Percentiles rank a stretch among this genome's conserved stretches.
Conservation (phyloP, 2,113 vertebrate genomes). For the Lichenostomus cassidix region DNA sequence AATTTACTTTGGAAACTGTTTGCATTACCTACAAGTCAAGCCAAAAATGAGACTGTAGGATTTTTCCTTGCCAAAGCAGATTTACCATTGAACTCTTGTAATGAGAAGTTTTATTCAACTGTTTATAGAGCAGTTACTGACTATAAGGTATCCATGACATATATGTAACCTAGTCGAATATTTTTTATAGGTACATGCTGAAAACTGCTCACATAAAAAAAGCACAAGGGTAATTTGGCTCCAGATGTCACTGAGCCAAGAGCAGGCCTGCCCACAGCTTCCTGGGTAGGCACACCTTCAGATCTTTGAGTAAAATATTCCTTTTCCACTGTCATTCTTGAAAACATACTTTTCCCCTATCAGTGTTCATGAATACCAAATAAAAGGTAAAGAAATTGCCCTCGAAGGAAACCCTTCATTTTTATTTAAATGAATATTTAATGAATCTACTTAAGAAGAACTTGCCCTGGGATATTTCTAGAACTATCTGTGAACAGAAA, state of each 20-base stretch:
- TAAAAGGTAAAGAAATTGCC: constrained; percentile 24
- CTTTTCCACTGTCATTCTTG: neutral
- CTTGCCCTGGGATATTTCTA: constrained; percentile 19
- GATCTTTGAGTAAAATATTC: neutral
- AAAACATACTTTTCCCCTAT: neutral
- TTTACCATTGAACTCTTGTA: neutral
- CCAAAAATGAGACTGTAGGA: neutral
- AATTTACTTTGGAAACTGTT: neutral
- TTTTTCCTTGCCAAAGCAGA: neutral
- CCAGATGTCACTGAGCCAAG: neutral
- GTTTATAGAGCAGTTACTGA: neutral
- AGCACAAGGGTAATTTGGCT: neutral
- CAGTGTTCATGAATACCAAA: neutral
- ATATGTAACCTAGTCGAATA: neutral
- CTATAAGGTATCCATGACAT: neutral
- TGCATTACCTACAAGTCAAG: neutral
- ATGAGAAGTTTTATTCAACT: neutral
- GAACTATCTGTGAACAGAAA: constrained; percentile 8
- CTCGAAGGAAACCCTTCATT: constrained; percentile 5
- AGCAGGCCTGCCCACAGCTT: neutral
- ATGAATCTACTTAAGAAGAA: constrained; percentile 37
- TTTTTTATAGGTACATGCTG: neutral
- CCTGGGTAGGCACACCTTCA: neutral
- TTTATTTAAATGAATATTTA: constrained; percentile 53
- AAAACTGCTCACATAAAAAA: neutral